Base-by-base conservation (phyloP, 2,888 invertebrate genomes). In the Drosophila monieri region DNA sequence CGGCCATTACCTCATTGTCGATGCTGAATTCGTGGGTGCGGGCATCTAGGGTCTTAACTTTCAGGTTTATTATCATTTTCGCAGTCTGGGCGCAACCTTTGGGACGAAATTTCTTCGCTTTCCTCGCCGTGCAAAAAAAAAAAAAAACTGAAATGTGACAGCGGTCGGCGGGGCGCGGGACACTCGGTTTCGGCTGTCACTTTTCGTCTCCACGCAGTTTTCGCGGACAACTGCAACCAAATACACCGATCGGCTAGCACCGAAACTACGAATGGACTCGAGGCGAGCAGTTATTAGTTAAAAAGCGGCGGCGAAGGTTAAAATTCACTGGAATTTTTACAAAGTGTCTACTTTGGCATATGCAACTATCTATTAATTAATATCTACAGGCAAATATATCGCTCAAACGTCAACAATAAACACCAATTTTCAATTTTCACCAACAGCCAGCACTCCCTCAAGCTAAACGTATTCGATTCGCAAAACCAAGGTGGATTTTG, bases 11-110 rank as follows among this genome's bases (percentile, higher is more conserved):
- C 93, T 96, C 95, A 93, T 97, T 96, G 71, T 96, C 95, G 61
- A 97, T 95, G 54, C 94, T 93, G 91, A 97, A 97, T 48, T 93
- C 93, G 91, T 97, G 96, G 92, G 97, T 96, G 90, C 94, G 95
- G 37, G 97, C 96, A 93, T 97, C 97, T 90, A 97, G 93, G 69
- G 97, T 97, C 92, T 97, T 97, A 81, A 97, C 96, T 79, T 96
- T 97, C 85, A 97, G 93, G 85, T 95, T 94, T 93, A 97, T 96
- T 86, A 91, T 88, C 90, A 90, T 91, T 89, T 90, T 90, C 41
- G 47, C 66, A 64, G 61, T 61, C 58, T 30, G n/a, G n/a, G 35
- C n/a, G 35, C 35, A 35, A 14, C 35, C n/a, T 35, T 35, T 35
- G 2, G 41, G 48, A 15, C 47, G 70, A 67, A 64, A 55, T 56